Evolutionary conservation across 1,140 invertebrate genomes (phyloP).

Genomic region (Cotesia typhae): DNA sequence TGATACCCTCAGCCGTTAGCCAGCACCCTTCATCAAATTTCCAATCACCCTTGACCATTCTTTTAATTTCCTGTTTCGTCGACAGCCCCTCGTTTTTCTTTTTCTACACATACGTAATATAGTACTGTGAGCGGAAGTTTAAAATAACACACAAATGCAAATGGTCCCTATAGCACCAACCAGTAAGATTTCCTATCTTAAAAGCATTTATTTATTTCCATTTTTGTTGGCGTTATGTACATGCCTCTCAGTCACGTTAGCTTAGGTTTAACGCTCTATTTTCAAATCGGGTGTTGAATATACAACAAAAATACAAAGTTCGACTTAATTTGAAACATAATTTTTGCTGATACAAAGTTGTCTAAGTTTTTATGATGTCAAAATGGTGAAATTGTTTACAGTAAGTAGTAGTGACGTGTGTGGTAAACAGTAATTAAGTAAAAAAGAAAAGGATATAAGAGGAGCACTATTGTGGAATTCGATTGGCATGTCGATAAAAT

Average conservation of each 20-base stretch:
- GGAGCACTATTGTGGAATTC: constrained; percentile 40
- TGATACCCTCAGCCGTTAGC: not conserved
- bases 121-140: constrained; percentile 12
- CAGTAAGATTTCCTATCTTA: not conserved
- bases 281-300: too few relatives aligned
- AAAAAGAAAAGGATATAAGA: constrained; percentile 32
- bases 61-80: constrained; percentile 59
- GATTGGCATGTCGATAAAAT: constrained; percentile 54
- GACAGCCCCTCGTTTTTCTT: constrained; percentile 39
- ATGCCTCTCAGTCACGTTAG: too few relatives aligned
- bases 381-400: constrained; percentile 14
- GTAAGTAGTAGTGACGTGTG: not conserved
- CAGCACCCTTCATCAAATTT: constrained; percentile 61
- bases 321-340: too few relatives aligned
- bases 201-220: not conserved
- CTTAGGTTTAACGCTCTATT: too few relatives aligned
- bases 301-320: too few relatives aligned
- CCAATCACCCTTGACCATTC: constrained; percentile 59
- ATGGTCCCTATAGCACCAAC: not conserved
- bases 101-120: constrained; percentile 13
- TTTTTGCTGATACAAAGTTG: not conserved
- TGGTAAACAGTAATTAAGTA: constrained; percentile 32
- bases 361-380: not conserved
- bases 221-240: not conserved
- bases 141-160: not conserved